Evolutionary conservation across 2,113 vertebrate species (phyloP).

Genomic region (Sceloporus tristichus): DNA sequence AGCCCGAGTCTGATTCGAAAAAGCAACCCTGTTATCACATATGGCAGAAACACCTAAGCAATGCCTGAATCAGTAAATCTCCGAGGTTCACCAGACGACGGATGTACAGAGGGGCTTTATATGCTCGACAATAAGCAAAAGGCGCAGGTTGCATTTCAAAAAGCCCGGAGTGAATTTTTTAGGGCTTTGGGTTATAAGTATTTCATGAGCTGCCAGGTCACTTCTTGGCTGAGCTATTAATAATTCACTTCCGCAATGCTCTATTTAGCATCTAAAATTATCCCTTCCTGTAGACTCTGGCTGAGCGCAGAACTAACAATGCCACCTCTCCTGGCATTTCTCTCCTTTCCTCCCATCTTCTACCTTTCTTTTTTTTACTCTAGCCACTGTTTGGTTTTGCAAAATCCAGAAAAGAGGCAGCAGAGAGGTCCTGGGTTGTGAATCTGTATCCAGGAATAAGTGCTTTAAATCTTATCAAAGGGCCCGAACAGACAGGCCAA

Average conservation of each 20-base stretch:
- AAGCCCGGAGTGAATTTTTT: not conserved
- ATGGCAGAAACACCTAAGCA: too few species aligned
- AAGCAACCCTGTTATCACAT: too few species aligned
- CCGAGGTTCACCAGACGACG: not conserved
- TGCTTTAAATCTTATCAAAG: not conserved
- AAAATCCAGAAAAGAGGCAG: not conserved
- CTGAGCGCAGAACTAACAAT: not conserved
- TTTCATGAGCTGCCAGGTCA: slow-evolving; percentile 40
- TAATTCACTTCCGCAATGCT: slow-evolving; percentile 40
- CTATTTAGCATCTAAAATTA: slow-evolving; percentile 28
- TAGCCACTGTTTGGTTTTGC: not conserved
- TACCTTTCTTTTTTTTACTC: not conserved
- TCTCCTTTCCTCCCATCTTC: too few species aligned
- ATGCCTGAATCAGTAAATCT: too few species aligned
- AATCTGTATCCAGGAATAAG: not conserved
- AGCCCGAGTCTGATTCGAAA: too few species aligned
- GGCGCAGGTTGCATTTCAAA: not conserved
- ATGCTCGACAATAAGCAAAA: too few species aligned
- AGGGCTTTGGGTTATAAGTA: slow-evolving; percentile 21
- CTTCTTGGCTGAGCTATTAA: slow-evolving; percentile 38
- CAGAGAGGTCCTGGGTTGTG: not conserved
- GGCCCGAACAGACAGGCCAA: too few species aligned
- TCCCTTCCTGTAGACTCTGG: not conserved
- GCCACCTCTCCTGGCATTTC: not conserved
- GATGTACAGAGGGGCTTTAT: not conserved